A percentile compares a stretch with the other conserved stretches of the same genome.
Evolutionary conservation across 2,888 invertebrate genomes (phyloP).

Genomic region (Eurytoma adleriae): DNA sequence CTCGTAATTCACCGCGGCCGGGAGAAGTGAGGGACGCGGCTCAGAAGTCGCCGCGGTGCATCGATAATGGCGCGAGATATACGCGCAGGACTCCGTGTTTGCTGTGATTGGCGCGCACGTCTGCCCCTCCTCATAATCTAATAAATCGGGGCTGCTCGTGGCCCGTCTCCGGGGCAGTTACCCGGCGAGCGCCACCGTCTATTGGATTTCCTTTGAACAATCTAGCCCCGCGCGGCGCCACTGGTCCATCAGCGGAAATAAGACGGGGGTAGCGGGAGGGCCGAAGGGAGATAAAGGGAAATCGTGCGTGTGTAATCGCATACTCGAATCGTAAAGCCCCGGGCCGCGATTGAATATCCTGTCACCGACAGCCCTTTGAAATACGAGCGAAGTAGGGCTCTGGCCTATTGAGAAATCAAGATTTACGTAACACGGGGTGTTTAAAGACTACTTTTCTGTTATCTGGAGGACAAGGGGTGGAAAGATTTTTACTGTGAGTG

Average conservation of each 20-base stretch:
- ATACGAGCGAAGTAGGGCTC: no score
- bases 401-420: no score
- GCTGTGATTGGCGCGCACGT: conserved; percentile 15
- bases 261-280: not conserved
- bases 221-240: not conserved
- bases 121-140: conserved; percentile 4
- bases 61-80: conserved; percentile 22
- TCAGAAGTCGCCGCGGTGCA: not conserved
- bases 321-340: not conserved
- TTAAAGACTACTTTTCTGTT: no score
- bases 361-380: not conserved
- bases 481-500: not conserved
- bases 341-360: conserved; percentile 1
- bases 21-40: not conserved
- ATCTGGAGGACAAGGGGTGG: not conserved
- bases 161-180: not conserved
- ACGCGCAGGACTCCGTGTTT: not conserved
- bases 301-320: not conserved
- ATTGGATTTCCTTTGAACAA: conserved; percentile 40
- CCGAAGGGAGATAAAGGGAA: not conserved
- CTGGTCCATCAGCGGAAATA: conserved; percentile 3
- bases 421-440: no score
- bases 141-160: conserved; percentile 24
- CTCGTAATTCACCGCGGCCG: conserved; percentile 5
- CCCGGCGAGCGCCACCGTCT: not conserved